Evolutionary conservation across 2,888 invertebrate species (phyloP).

Genomic region (Sisyra terminalis): DNA sequence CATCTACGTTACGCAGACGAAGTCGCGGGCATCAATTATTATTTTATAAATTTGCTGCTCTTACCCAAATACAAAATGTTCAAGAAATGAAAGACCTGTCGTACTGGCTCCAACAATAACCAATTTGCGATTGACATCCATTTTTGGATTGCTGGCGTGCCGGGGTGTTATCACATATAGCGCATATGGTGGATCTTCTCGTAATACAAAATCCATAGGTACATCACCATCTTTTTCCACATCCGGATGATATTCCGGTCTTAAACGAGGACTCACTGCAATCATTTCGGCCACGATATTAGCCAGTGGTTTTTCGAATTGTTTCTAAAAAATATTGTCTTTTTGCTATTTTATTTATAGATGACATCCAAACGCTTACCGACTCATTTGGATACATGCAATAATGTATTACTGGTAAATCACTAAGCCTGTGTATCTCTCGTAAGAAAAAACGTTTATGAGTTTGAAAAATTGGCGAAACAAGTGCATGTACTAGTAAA

Average conservation of each 20-base stretch:
- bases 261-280: constrained; percentile 19
- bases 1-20: too few relatives aligned
- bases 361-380: background rate
- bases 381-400: constrained; percentile 26
- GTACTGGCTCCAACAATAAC: constrained; percentile 49
- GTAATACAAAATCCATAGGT: constrained; percentile 9
- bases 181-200: constrained; percentile 26
- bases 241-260: constrained; percentile 14
- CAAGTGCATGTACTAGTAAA: constrained; percentile 27
- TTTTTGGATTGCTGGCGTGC: constrained; percentile 30
- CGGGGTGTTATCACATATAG: constrained; percentile 38
- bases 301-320: background rate
- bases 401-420: constrained; percentile 36
- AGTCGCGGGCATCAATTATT: too few relatives aligned
- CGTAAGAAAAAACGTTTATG: constrained; percentile 38
- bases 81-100: constrained; percentile 43
- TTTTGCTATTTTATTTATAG: background rate
- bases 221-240: constrained; percentile 5
- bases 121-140: constrained; percentile 38
- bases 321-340: background rate
- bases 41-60: too few relatives aligned
- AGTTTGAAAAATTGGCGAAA: constrained; percentile 41
- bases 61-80: constrained; percentile 38
- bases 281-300: constrained; percentile 25
- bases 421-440: constrained; percentile 40